Conservation (phyloP, 2,113 vertebrate species). For the Indicator maculatus region DNA sequence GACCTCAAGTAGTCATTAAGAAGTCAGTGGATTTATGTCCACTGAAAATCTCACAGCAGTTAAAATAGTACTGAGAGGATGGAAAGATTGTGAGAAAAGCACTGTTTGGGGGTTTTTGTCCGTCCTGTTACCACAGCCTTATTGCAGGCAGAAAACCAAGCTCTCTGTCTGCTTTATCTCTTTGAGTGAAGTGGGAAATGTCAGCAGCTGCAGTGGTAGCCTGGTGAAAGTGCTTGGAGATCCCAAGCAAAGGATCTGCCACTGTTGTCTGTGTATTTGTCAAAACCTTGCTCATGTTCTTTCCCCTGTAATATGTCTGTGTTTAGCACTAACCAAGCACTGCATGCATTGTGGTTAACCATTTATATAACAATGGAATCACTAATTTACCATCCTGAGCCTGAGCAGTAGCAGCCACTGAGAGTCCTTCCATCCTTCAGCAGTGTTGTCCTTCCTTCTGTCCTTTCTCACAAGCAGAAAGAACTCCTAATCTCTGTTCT, state of each 20-base stretch:
- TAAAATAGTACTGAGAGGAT: neutral
- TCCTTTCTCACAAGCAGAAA: fast-evolving
- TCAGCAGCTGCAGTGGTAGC: neutral
- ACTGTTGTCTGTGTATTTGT: neutral
- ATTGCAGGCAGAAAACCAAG: neutral
- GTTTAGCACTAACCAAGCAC: neutral
- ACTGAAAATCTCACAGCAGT: neutral
- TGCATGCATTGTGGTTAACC: neutral
- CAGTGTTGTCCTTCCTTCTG: neutral
- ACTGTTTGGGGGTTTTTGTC: neutral
- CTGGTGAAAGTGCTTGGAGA: neutral
- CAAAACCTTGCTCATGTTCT: neutral
- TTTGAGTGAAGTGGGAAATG: neutral
- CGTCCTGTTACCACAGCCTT: neutral
- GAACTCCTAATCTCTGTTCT: neutral
- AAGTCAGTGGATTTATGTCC: neutral
- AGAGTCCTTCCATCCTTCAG: neutral
- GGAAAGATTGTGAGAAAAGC: fast-evolving
- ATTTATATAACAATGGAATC: neutral
- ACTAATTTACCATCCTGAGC: neutral
- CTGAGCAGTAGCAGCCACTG: fast-evolving
- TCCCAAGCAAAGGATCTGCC: neutral
- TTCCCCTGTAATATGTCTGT: neutral
- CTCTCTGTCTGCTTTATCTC: neutral
- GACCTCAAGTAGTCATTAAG: neutral